Evolutionary conservation across 2,888 invertebrate species (phyloP).

Genomic region (Netelia fuscicornis): DNA sequence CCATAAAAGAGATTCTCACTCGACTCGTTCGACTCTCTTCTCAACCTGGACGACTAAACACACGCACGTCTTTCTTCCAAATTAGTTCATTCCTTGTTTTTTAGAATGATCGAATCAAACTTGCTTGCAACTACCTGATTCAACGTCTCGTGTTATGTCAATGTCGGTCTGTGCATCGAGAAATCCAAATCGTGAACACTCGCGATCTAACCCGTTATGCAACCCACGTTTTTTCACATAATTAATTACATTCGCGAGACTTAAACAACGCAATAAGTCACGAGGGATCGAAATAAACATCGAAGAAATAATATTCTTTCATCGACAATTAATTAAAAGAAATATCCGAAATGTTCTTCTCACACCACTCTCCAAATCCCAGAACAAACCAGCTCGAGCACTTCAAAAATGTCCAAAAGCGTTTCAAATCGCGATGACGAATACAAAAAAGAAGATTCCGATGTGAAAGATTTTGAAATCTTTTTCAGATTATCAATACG

Average conservation of each 20-base stretch:
- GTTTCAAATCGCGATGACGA: background rate
- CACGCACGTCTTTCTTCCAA: slow-evolving; percentile 24
- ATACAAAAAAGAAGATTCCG: background rate
- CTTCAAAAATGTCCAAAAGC: too few species aligned
- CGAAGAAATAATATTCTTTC: too few species aligned
- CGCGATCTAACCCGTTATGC: too few species aligned
- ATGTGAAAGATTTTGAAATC: slow-evolving; percentile 1
- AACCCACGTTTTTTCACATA: too few species aligned
- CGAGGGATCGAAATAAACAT: too few species aligned
- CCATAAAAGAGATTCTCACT: slow-evolving; percentile 40
- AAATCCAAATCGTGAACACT: background rate
- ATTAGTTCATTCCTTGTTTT: slow-evolving; percentile 8
- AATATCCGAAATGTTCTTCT: too few species aligned
- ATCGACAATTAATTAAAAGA: too few species aligned
- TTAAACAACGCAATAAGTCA: too few species aligned
- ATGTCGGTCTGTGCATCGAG: background rate
- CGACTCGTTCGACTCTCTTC: slow-evolving; percentile 38
- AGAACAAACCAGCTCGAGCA: too few species aligned
- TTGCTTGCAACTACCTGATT: background rate
- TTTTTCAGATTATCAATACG: background rate
- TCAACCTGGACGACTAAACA: background rate
- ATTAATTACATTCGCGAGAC: too few species aligned
- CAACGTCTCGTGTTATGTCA: background rate
- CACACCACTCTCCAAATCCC: too few species aligned
- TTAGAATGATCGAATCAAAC: slow-evolving; percentile 5